Percentiles rank a stretch among this genome's conserved stretches.
Evolutionary conservation across 2,797 vertebrate species (phyloP).

Genomic region (Siniperca undulata): DNA sequence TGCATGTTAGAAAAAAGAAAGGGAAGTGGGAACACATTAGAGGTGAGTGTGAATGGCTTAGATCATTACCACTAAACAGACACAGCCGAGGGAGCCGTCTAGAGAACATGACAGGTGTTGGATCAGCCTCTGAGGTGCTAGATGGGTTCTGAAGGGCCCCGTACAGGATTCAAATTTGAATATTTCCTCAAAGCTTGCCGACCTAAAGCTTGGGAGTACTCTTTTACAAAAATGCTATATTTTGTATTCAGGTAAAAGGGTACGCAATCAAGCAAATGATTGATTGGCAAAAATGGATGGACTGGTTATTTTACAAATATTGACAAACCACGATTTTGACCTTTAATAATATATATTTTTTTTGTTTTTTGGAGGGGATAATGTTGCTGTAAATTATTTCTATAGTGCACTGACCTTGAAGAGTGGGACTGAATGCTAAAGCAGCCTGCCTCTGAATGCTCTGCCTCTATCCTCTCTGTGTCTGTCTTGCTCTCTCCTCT

Average conservation of each 20-base stretch:
- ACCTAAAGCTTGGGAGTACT: neutral
- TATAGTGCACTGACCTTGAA: conserved; percentile 55
- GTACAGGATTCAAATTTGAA: conserved; percentile 34
- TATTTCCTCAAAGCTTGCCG: neutral
- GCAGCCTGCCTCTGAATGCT: conserved; percentile 28
- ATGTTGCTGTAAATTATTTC: conserved; percentile 42
- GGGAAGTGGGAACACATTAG: conserved; percentile 17
- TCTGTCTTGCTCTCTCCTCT: conserved; percentile 26
- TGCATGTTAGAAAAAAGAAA: conserved; percentile 13
- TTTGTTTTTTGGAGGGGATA: too few species aligned
- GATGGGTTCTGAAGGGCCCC: conserved; percentile 17
- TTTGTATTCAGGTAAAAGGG: neutral
- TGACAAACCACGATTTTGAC: neutral
- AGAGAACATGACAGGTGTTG: conserved; percentile 54
- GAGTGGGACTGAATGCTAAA: conserved; percentile 50
- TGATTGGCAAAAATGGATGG: neutral
- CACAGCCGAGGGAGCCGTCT: conserved; percentile 27
- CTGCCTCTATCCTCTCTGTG: conserved; percentile 18
- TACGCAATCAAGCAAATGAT: neutral
- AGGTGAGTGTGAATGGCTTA: conserved; percentile 43
- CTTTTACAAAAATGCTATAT: neutral
- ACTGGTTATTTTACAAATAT: neutral
- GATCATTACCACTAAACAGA: conserved; percentile 64
- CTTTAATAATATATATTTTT: neutral
- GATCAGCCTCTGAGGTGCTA: conserved; percentile 45